These are phyloP conservation scores for Periphyllus acericola DNA, from an alignment of 2,888 invertebrate genomes.

Conservation along the genomic window DNA sequence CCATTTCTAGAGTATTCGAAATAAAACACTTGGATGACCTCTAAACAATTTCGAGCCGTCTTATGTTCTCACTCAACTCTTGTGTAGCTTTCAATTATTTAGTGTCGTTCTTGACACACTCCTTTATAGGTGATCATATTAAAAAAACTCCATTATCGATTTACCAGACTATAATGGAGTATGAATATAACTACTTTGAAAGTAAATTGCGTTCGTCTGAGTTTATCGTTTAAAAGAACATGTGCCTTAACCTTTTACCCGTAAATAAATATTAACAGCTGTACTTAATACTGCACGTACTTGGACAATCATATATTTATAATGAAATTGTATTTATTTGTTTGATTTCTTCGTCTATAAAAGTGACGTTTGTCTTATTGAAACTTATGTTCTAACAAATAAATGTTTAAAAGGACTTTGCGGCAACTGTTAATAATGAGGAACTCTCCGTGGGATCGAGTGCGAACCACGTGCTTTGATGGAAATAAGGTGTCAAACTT, in stretches of 20 bases:
- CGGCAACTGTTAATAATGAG: background rate
- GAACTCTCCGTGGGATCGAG: background rate
- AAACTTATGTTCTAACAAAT: too few relatives aligned
- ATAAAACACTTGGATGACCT: background rate
- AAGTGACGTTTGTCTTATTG: too few relatives aligned
- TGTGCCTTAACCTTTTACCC: background rate
- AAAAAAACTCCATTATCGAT: conserved; percentile 28
- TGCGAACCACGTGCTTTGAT: background rate
- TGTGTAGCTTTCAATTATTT: background rate
- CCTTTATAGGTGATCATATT: background rate
- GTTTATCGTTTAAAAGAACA: background rate
- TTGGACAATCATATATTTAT: too few relatives aligned
- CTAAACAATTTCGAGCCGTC: background rate
- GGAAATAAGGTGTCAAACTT: conserved; percentile 33
- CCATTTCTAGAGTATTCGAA: background rate
- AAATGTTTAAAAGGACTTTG: background rate
- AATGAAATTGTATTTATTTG: too few relatives aligned
- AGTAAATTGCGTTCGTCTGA: background rate
- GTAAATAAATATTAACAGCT: too few relatives aligned
- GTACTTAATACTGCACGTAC: too few relatives aligned
- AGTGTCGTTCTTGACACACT: background rate
- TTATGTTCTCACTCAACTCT: background rate
- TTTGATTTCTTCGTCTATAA: too few relatives aligned
- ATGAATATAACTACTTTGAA: background rate
- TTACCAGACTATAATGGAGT: background rate